Conservation (phyloP, 2,888 invertebrate species). For the Brachypalpus laphriformis region DNA sequence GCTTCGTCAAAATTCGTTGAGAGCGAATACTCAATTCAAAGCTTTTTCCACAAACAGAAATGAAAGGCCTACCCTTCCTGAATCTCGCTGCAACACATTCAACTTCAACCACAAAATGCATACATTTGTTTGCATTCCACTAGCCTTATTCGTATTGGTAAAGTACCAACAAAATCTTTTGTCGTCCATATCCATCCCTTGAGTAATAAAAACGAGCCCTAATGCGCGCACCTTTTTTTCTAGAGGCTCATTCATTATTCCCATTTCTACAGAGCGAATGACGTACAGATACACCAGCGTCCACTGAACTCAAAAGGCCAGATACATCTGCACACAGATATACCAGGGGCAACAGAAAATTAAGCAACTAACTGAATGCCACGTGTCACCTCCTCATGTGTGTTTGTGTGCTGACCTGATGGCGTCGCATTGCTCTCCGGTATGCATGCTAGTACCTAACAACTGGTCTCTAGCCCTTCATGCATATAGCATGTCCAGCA, state of each 20-base stretch:
- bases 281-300: slow-evolving; percentile 5
- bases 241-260: slow-evolving; percentile 49
- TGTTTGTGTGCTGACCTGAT: slow-evolving; percentile 14
- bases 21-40: not conserved
- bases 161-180: slow-evolving; percentile 38
- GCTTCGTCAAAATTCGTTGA: no score
- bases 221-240: slow-evolving; percentile 58
- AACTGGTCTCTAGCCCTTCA: slow-evolving; percentile 46
- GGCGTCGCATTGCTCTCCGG: slow-evolving; percentile 4
- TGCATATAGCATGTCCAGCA: slow-evolving; percentile 56
- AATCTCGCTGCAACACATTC: not conserved
- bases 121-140: slow-evolving; percentile 7
- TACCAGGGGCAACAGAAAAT: slow-evolving; percentile 57
- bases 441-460: slow-evolving; percentile 1
- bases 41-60: not conserved
- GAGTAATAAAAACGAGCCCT: slow-evolving; percentile 52
- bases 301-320: slow-evolving; percentile 32
- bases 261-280: slow-evolving; percentile 5
- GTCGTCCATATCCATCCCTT: slow-evolving; percentile 42
- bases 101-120: not conserved
- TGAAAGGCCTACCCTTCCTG: not conserved
- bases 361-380: slow-evolving; percentile 68
- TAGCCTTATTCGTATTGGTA: not conserved
- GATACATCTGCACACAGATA: not conserved
- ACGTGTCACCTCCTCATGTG: slow-evolving; percentile 63